phyloP scores from a whole-genome alignment of 1,140 invertebrate genomes.

The Leptinotarsa lineolata region DNA sequence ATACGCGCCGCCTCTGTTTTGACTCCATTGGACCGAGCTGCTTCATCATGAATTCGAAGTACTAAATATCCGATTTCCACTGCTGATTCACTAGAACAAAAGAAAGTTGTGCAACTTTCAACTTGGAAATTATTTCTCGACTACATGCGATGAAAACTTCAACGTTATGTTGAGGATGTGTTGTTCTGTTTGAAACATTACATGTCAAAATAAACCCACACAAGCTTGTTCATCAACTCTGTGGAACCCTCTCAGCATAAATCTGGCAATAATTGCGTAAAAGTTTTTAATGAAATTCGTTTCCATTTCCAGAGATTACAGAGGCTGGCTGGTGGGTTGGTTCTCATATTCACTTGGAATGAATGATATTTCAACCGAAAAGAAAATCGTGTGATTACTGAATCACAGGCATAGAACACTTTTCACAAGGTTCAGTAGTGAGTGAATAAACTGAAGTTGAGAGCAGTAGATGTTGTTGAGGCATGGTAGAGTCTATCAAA shows the following conservation, averaged over 20 bases:
- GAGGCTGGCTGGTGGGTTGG: too few species aligned
- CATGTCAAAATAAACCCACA: constrained; percentile 24
- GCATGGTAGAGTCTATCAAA: too few species aligned
- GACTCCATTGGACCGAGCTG: constrained; percentile 3
- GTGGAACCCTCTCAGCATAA: constrained; percentile 17
- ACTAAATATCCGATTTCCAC: constrained; percentile 11
- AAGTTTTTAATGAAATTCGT: constrained; percentile 11
- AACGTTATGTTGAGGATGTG: constrained; percentile 22
- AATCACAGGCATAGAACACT: too few species aligned
- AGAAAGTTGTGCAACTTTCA: constrained; percentile 23
- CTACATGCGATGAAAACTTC: constrained; percentile 2
- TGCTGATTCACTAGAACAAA: constrained; percentile 22
- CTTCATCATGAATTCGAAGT: not conserved
- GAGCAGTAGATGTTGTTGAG: too few species aligned
- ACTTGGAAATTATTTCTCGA: constrained; percentile 22
- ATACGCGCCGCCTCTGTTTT: not conserved
- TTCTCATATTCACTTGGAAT: too few species aligned
- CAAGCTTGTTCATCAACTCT: constrained; percentile 18
- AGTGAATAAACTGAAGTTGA: too few species aligned
- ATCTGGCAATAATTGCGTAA: not conserved
- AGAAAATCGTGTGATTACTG: too few species aligned
- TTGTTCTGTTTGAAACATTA: constrained; percentile 11
- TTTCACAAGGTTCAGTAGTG: too few species aligned
- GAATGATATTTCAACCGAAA: too few species aligned
- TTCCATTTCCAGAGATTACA: not conserved